Evolutionary conservation across 2,888 invertebrate species (phyloP).

Genomic region (Ellobium chinense): DNA sequence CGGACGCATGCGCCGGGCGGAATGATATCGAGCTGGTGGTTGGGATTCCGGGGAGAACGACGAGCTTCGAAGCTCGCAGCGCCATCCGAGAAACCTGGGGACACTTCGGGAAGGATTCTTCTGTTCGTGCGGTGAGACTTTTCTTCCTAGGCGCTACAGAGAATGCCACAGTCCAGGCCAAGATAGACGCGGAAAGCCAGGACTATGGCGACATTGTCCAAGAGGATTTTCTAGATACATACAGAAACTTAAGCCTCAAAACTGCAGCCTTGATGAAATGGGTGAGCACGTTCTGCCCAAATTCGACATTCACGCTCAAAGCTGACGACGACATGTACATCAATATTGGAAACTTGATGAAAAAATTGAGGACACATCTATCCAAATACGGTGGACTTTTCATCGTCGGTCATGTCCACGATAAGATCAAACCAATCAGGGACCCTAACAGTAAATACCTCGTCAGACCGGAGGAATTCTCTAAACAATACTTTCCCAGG

Average conservation of each 20-base stretch:
- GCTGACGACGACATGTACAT: constrained; percentile 71
- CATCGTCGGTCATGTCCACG: constrained; percentile 58
- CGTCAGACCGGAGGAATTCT: constrained; percentile 88
- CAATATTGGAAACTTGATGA: constrained; percentile 55
- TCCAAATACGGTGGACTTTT: constrained; percentile 43
- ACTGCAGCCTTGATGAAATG: constrained; percentile 79
- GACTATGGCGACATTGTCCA: constrained; percentile 74
- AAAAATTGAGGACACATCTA: constrained; percentile 45
- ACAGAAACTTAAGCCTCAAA: constrained; percentile 79
- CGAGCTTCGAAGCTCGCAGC: constrained; percentile 61
- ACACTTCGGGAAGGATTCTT: constrained; percentile 52
- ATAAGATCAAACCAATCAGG: constrained; percentile 83
- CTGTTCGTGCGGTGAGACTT: constrained; percentile 58
- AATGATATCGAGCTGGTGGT: constrained; percentile 54
- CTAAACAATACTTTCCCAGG: constrained; percentile 88
- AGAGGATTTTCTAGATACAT: constrained; percentile 77
- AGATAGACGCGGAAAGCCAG: constrained; percentile 63
- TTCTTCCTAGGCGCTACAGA: constrained; percentile 67
- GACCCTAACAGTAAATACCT: constrained; percentile 92
- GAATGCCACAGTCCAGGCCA: constrained; percentile 44
- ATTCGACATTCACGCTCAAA: constrained; percentile 77
- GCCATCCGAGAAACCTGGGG: constrained; percentile 75
- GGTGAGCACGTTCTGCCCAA: constrained; percentile 75
- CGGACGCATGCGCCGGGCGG: constrained; percentile 38
- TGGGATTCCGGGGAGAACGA: constrained; percentile 67